Base-by-base conservation (phyloP, 2,113 vertebrate species). In the Empidonax alnorum region DNA sequence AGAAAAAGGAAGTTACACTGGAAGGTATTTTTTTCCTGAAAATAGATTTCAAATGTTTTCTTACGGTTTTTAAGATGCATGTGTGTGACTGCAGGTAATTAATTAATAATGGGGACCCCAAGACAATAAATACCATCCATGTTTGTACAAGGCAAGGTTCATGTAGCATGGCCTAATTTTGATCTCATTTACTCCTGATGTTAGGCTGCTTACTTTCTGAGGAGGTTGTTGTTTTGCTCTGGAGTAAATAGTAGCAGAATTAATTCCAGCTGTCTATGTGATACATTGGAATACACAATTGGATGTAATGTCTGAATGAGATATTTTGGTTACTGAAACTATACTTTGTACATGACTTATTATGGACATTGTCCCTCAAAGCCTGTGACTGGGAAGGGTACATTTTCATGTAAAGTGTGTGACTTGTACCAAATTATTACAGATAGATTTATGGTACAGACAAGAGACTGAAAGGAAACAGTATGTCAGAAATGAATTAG, bases 401-500 rank as follows among this genome's bases (percentile, higher is more conserved):
- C 50, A 79, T 96, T 96, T 95, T 74, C 65, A 71, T 76, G 52
- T 28, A 14, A 93, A 84, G 8, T 72, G 44, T 65, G 17, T 3
- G 59, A 77, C 78, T 88, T 85, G 25, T 83, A 76, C 72, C 84
- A 52, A 81, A 86, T 88, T 91, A 82, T 94, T 92, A 72, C 69
- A 88, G 91, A 39, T 50, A 91, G 86, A 88, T 93, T 93, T 92
- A 81, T 77, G 62, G 89, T 83, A 96, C 7, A 53, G 86, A 63
- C 20, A 78, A 93, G 78, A 95, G 72, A 63, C 82, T 81, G 78
- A 96, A 92, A 76, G 84, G 87, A 95, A 94, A 85, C 88, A 94
- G n/a, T 84, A 67, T 96, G 94, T 97, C 95, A 97, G 95, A 96
- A 96, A 92, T 92, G 92, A 96, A 94, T 89, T 87, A 93, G 67